Evolutionary conservation across 1,140 invertebrate species (phyloP).

Genomic region (Lethrus apterus): DNA sequence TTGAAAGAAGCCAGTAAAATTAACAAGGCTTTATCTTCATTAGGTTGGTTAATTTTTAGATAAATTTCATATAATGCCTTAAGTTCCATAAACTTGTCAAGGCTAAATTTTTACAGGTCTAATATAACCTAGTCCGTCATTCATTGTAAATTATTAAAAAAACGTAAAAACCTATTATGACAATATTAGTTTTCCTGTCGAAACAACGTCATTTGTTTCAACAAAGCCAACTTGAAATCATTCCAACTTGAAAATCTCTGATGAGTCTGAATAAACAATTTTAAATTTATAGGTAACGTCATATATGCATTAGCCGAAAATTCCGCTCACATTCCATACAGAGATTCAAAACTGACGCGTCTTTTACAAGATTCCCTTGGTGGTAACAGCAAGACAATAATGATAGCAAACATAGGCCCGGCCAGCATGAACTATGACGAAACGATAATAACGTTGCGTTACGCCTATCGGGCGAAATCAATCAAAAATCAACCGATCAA

Average conservation of each 20-base stretch:
- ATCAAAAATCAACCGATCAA: conserved; percentile 94
- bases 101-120: too few relatives aligned
- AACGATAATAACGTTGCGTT: conserved; percentile 85
- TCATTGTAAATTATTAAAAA: too few relatives aligned
- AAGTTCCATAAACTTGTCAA: too few relatives aligned
- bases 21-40: conserved; percentile 85
- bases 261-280: too few relatives aligned
- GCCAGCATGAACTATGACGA: conserved; percentile 94
- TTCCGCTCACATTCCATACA: conserved; percentile 83
- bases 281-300: conserved; percentile 88
- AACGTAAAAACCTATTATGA: too few relatives aligned
- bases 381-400: conserved; percentile 93
- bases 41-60: conserved; percentile 59
- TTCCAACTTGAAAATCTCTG: too few relatives aligned
- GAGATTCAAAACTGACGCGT: conserved; percentile 90
- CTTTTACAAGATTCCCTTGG: conserved; percentile 90
- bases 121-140: too few relatives aligned
- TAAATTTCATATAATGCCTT: too few relatives aligned
- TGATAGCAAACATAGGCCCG: conserved; percentile 96
- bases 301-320: conserved; percentile 89
- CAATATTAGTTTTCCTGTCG: too few relatives aligned
- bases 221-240: too few relatives aligned
- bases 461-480: conserved; percentile 86
- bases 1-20: conserved; percentile 93
- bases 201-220: too few relatives aligned